Evolutionary conservation across 2,888 invertebrate genomes (phyloP), one percentile per base, ranked within the genome.

Genomic region (Heliconius hortense): DNA sequence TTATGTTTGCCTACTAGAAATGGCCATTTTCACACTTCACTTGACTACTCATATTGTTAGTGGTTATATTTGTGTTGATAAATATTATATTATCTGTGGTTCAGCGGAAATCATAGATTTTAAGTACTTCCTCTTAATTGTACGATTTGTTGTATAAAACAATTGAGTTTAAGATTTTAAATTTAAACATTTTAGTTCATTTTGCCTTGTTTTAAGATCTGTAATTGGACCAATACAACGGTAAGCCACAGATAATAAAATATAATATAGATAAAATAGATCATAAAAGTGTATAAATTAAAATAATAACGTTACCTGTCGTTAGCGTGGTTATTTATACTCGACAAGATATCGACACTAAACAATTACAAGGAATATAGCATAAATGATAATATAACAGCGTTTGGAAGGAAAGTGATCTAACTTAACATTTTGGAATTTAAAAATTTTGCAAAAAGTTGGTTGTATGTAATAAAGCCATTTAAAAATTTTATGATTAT

Each of bases 171-270:
- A n/a, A 64, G 64, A 39, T 7, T 64, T 39, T 7, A 15, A 66
- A 24, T 56, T 28, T 15, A 24, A 31, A 35, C 4, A 15, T 21
- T 69, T 69, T 13, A 21, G 11, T 56, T 69, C 0, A 0, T 28
- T 26, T 53, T 35, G 5, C n/a, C 8, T 69, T 8, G 31, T 69
- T n/a, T 56, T n/a, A 26, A 28, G 7, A 35, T 56, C 56, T 56
- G 56, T 56, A 69, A 69, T 69, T 56, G 69, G 69, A 69, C 69
- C 69, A 69, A 69, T 21, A 68, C n/a, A 56, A 13, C 31, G 31
- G 31, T 31, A 11, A n/a, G 15, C 56, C 69, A 69, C 56, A 69
- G 69, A 15, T 69, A 21, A 69, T 56, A 31, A 43, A 69, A 31
- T 56, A 7, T 53, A n/a, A 48, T 26, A 24, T 69, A 28, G 31